These are phyloP conservation scores for Prochilodus magdalenae DNA, from an alignment of 2,113 vertebrate genomes.

Conservation along the genomic window DNA sequence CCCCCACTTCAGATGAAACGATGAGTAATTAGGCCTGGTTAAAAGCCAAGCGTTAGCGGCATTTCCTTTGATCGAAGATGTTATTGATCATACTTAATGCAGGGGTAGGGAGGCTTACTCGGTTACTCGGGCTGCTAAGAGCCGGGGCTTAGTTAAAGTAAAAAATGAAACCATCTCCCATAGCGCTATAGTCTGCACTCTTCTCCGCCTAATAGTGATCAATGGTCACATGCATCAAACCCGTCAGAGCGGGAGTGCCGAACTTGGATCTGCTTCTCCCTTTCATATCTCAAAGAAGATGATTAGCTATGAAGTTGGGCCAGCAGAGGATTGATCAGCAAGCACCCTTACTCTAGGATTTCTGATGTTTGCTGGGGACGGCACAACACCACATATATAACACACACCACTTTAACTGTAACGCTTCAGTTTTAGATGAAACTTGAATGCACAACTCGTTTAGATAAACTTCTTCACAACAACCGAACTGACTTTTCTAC, in stretches of 20 bases:
- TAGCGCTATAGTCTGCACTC: neutral
- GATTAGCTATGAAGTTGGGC: too few relatives aligned
- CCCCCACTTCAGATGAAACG: neutral
- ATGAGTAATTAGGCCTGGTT: neutral
- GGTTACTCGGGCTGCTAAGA: neutral
- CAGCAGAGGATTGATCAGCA: too few relatives aligned
- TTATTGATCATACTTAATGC: slow-evolving; percentile 1
- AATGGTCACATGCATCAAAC: neutral
- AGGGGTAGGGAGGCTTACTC: neutral
- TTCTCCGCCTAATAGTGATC: neutral
- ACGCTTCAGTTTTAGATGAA: too few relatives aligned
- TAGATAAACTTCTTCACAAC: too few relatives aligned
- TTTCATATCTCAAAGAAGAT: neutral
- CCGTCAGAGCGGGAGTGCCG: neutral
- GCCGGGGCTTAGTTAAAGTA: neutral
- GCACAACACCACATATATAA: too few relatives aligned
- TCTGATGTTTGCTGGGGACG: too few relatives aligned
- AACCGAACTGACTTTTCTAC: too few relatives aligned
- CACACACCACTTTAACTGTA: too few relatives aligned
- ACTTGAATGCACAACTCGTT: too few relatives aligned
- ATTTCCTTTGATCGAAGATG: neutral
- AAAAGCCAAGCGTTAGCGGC: neutral
- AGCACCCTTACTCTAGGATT: too few relatives aligned
- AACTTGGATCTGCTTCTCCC: neutral
- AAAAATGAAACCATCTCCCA: neutral